A percentile compares a stretch with the other conserved stretches of the same genome.
Conservation (phyloP, 1,140 invertebrate genomes). For the Caenorhabditis elegans region DNA sequence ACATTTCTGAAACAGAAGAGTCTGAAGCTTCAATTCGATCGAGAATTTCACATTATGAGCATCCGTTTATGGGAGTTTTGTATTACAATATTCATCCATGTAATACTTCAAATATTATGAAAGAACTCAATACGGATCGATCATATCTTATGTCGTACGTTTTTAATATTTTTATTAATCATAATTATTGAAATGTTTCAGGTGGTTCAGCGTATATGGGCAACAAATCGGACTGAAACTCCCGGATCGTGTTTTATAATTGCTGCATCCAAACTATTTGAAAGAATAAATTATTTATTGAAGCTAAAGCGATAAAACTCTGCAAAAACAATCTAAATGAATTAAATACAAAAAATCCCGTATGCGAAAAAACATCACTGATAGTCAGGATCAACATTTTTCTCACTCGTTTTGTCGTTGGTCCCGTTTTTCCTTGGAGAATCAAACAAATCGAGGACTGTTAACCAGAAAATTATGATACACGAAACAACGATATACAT, state of each 20-base stretch:
- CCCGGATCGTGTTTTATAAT: constrained; percentile 1
- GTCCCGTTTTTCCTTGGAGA: constrained; percentile 29
- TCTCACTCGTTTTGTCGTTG: neutral
- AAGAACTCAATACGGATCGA: constrained; percentile 17
- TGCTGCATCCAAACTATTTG: no score
- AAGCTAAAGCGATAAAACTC: neutral
- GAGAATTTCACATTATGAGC: constrained; percentile 21
- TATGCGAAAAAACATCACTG: neutral
- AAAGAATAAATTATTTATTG: no score
- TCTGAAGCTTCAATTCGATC: neutral
- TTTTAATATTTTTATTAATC: neutral
- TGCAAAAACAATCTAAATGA: no score
- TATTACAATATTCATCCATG: constrained; percentile 46
- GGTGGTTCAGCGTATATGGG: constrained; percentile 40
- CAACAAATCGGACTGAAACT: neutral
- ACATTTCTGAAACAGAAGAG: neutral
- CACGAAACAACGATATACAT: constrained; percentile 52
- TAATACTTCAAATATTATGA: constrained; percentile 31
- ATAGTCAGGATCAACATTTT: no score
- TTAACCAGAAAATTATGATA: constrained; percentile 47
- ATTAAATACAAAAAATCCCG: no score
- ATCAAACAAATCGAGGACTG: constrained; percentile 51
- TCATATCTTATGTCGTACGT: constrained; percentile 30
- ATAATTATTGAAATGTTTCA: neutral
- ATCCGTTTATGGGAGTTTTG: constrained; percentile 39